Evolutionary conservation across 2,797 vertebrate genomes (phyloP), one percentile per base, ranked within the genome.

Genomic region (Myoxocephalus aenaeus): DNA sequence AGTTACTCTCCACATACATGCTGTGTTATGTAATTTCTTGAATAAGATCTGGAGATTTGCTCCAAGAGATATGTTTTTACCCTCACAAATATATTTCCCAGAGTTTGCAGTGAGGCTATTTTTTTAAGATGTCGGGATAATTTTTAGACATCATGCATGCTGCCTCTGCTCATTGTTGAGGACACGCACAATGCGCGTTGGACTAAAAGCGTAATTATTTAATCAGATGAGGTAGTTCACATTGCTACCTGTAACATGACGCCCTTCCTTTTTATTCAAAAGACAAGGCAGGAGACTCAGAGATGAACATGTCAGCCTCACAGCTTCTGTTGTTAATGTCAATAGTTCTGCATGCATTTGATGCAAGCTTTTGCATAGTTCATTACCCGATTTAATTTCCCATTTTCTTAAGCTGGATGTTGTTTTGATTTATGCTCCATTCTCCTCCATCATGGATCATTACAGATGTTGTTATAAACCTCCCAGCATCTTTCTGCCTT

Each of bases 361-460:
- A 87, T 83, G 80, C 81, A 70, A 79, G 83, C 79, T 68, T 79
- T 85, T 57, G 65, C 70, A 22, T 65, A 82, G 27, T 86, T 83
- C 88, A 92, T 94, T 92, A 90, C 73, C 73, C 89, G 81, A 78
- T 88, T 92, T 90, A 90, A 93, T 93, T 90, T 88, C 70, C 79
- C 65, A 69, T 84, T 70, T 70, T 87, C 77, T 88, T 77, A 59
- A 70, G 67, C 62, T 64, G 48, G 64, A 77, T 76, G 79, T 85
- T 72, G 83, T 65, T 83, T 84, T 91, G 88, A 90, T 92, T 88
- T 87, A 91, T 89, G 65, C 53, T 75, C 50, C 48, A 66, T 79
- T 86, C 62, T 75, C 66, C 84, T 77, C 66, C 71, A 90, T 81
- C 81, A 90, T 82, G 80, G 83, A 86, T 89, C 89, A 91, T 90